These are phyloP conservation scores for Amblyornis subalaris DNA, from an alignment of 2,113 vertebrate genomes.

Conservation along the genomic window DNA sequence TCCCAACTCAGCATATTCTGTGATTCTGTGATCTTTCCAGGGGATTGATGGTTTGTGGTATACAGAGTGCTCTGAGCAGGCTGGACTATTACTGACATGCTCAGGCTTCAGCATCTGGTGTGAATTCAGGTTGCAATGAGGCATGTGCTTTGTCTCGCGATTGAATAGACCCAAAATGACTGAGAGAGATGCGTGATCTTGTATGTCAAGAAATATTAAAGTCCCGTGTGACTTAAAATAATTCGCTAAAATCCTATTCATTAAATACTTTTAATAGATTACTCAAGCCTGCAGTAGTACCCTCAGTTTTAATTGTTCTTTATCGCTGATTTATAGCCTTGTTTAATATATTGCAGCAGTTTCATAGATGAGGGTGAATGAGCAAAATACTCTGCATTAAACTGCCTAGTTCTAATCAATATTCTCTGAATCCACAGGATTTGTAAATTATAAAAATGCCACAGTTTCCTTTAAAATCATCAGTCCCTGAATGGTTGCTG, in stretches of 20 bases:
- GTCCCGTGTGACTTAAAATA: not conserved
- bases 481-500: not conserved
- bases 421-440: not conserved
- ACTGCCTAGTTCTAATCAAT: not conserved
- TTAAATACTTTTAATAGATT: not conserved
- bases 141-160: not conserved
- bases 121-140: not conserved
- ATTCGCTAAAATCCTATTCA: not conserved
- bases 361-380: not conserved
- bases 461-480: not conserved
- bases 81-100: not conserved
- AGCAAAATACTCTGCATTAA: not conserved
- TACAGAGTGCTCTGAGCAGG: not conserved
- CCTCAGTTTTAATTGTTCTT: not conserved
- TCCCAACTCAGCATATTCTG: not conserved
- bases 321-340: not conserved
- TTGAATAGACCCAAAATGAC: not conserved
- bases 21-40: not conserved
- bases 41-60: not conserved
- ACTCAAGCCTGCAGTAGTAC: not conserved
- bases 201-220: not conserved
- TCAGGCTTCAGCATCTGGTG: not conserved
- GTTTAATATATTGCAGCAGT: not conserved
- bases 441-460: not conserved
- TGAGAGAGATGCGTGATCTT: not conserved